A percentile compares a stretch with the other conserved stretches of the same genome.
phyloP scores from a whole-genome alignment of 2,797 vertebrate species.

The Centropyge bicolor region DNA sequence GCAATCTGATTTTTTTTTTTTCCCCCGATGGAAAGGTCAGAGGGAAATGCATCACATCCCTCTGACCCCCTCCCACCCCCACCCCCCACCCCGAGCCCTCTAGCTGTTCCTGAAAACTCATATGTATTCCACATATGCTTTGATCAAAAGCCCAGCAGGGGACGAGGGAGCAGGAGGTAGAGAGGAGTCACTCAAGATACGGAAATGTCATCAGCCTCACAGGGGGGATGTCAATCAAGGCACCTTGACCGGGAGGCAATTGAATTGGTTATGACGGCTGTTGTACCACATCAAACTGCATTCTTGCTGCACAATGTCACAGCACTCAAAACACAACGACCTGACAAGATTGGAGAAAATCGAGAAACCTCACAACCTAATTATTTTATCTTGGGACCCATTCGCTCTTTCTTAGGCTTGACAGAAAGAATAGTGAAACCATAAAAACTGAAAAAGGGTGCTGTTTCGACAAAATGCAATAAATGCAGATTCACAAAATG shows the following conservation, averaged over 20 bases:
- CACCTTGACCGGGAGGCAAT: conserved; percentile 59
- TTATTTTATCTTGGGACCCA: conserved; percentile 17
- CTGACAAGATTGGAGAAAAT: neutral
- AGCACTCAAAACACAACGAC: conserved; percentile 7
- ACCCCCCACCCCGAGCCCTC: conserved; percentile 9
- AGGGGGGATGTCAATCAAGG: conserved; percentile 65
- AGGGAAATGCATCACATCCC: conserved; percentile 48
- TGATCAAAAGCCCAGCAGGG: conserved; percentile 59
- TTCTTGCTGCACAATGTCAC: conserved; percentile 57
- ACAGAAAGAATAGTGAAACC: neutral
- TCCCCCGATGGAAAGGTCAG: conserved; percentile 51
- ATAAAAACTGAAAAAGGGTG: neutral
- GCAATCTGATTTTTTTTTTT: neutral
- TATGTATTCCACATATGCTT: conserved; percentile 61
- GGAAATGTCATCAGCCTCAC: conserved; percentile 74
- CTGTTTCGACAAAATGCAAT: conserved; percentile 1
- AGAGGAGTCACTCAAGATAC: conserved; percentile 59
- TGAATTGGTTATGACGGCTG: conserved; percentile 62
- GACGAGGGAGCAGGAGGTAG: conserved; percentile 40
- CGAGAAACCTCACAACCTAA: conserved; percentile 12
- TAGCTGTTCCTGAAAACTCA: conserved; percentile 56
- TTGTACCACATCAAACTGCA: conserved; percentile 61
- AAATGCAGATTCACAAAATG: conserved; percentile 3
- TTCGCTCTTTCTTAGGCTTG: neutral
- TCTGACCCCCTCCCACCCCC: conserved; percentile 36